These are phyloP conservation scores for Chionodraco myersi DNA, from an alignment of 2,113 vertebrate species.

Conservation along the genomic window DNA sequence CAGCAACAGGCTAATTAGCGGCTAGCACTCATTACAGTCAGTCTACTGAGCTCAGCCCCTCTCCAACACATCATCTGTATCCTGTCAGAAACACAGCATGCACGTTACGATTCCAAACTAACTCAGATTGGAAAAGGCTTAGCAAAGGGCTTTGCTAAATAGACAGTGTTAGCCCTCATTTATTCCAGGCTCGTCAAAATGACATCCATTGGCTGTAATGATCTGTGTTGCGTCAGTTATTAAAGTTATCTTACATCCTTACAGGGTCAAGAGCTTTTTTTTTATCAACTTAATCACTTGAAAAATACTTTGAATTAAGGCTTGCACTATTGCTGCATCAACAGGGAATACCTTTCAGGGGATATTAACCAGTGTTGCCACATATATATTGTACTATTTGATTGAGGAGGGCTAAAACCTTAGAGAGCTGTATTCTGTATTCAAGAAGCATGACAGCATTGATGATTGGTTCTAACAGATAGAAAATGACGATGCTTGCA, in stretches of 20 bases:
- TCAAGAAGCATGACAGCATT: not conserved
- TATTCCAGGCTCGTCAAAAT: conserved; percentile 48
- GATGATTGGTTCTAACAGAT: not conserved
- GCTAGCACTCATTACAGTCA: conserved; percentile 75
- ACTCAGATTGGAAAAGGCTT: conserved; percentile 54
- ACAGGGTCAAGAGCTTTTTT: not conserved
- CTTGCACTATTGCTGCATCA: conserved; percentile 16
- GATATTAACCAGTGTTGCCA: not conserved
- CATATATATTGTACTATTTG: not conserved
- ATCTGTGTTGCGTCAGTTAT: conserved; percentile 23
- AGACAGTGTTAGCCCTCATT: conserved; percentile 3
- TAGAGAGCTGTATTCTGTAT: not conserved
- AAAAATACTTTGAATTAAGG: conserved; percentile 23
- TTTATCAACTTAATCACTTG: conserved; percentile 14
- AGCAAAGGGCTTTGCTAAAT: conserved; percentile 57
- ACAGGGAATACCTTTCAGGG: conserved; percentile 7
- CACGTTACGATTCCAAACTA: conserved; percentile 42
- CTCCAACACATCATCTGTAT: conserved; percentile 70
- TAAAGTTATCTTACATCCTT: conserved; percentile 34
- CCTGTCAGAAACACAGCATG: conserved; percentile 71
- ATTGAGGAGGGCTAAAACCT: not conserved
- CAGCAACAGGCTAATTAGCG: conserved; percentile 79
- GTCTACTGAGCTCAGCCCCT: conserved; percentile 53
- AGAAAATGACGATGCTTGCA: not conserved
- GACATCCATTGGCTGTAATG: conserved; percentile 36